These are phyloP conservation scores for Lacerta bilineata DNA, from an alignment of 2,797 vertebrate species.

Conservation along the genomic window DNA sequence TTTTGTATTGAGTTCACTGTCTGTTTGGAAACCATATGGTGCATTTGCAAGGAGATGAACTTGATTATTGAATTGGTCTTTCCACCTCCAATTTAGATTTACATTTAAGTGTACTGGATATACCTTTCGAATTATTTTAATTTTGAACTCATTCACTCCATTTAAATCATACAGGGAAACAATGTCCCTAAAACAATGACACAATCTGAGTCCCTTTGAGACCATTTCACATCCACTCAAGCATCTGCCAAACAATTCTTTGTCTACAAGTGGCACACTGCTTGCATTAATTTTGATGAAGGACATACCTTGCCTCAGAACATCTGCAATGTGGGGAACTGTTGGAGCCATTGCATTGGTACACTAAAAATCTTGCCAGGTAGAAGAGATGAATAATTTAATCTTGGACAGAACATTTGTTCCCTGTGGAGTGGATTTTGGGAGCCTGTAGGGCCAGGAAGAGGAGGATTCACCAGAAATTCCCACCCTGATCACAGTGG, in stretches of 20 bases:
- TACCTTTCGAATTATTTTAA: background rate
- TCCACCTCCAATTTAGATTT: background rate
- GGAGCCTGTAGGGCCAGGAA: no score
- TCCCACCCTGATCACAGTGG: background rate
- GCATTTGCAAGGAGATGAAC: constrained; percentile 17
- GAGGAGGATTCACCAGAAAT: no score
- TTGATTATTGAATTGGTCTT: constrained; percentile 56
- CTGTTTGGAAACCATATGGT: background rate
- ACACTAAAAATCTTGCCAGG: no score
- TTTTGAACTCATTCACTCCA: background rate
- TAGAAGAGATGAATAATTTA: background rate
- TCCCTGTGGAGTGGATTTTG: no score
- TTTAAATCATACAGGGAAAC: background rate
- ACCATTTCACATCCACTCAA: constrained; percentile 22
- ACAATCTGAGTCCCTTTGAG: background rate
- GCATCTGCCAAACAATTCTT: constrained; percentile 40
- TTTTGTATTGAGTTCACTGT: constrained; percentile 45
- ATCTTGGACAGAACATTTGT: background rate
- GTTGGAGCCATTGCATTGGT: background rate
- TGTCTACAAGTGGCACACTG: no score
- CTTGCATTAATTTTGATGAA: background rate
- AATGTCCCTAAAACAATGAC: constrained; percentile 2
- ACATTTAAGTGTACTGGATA: constrained; percentile 21
- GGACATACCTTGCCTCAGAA: background rate
- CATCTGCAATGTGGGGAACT: background rate